phyloP scores from a whole-genome alignment of 2,888 invertebrate species.

The Brachyopa scutellaris region DNA sequence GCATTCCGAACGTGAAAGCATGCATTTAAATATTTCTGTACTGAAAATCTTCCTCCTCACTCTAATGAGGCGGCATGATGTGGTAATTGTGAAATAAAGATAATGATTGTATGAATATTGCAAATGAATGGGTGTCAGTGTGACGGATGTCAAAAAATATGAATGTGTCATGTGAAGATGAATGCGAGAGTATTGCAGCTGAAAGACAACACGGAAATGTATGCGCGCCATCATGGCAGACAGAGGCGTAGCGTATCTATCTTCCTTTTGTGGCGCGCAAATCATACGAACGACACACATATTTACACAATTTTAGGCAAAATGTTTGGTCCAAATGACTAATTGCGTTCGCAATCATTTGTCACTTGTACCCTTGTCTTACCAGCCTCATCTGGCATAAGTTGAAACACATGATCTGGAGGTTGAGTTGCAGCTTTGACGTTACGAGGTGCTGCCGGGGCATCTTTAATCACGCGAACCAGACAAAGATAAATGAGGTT shows the following conservation, averaged over 20 bases:
- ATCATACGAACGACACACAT: slow-evolving; percentile 16
- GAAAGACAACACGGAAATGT: slow-evolving; percentile 26
- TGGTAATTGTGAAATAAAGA: slow-evolving; percentile 26
- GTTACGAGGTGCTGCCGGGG: slow-evolving; percentile 82
- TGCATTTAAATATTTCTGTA: not conserved
- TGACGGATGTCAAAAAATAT: slow-evolving; percentile 46
- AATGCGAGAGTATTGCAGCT: slow-evolving; percentile 43
- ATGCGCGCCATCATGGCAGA: not conserved
- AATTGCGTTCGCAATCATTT: slow-evolving; percentile 58
- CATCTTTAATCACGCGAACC: slow-evolving; percentile 77
- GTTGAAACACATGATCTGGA: slow-evolving; percentile 86
- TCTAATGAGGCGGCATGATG: slow-evolving; percentile 6
- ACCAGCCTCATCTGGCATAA: slow-evolving; percentile 88
- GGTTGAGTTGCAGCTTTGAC: slow-evolving; percentile 85
- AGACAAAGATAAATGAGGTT: slow-evolving; percentile 11
- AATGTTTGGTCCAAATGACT: slow-evolving; percentile 46
- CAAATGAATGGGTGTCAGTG: slow-evolving; percentile 39
- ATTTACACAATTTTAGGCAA: slow-evolving; percentile 27
- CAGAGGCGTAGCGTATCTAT: not conserved
- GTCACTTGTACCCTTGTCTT: slow-evolving; percentile 79
- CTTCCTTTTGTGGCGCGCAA: not conserved
- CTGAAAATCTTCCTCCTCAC: no score
- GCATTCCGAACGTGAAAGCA: slow-evolving; percentile 1
- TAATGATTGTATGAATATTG: slow-evolving; percentile 42
- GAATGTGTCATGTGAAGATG: slow-evolving; percentile 57